Base-by-base conservation (phyloP, 2,797 vertebrate genomes). In the Enteromius paludinosus region DNA sequence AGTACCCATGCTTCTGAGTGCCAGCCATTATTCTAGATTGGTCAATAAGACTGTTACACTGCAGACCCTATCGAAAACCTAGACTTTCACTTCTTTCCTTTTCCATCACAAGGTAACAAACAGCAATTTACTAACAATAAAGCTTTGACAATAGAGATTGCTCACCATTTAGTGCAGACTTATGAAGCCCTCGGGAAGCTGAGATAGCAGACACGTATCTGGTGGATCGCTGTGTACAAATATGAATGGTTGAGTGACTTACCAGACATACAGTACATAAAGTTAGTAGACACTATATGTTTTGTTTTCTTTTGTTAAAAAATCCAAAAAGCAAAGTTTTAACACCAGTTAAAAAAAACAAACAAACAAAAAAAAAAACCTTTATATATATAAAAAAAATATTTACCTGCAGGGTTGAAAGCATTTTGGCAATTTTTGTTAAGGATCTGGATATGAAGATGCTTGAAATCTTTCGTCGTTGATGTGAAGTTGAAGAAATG, bases 341-440 rank as follows among this genome's bases (percentile, higher is more conserved):
- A n/a, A n/a, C n/a, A n/a, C n/a, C n/a, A n/a, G n/a, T n/a, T n/a
- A n/a, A n/a, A n/a, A n/a, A n/a, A n/a, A n/a, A n/a, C n/a, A n/a
- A n/a, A n/a, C n/a, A 76, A 81, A 23, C n/a, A 54, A 3, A 47
- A 47, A 17, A 11, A 9, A 6, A 7, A 9, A 41, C n/a, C n/a
- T n/a, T n/a, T 38, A 7, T 38, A 38, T 38, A 38, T 38, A 38
- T 38, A 35, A 35, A 1, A 35, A 0, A 41, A 41, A 41, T 43
- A 9, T 71, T 47, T 89, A 90, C 90, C 88, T 91, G 86, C 41
- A 94, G n/a, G 76, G 70, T 90, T 62, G 87, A 90, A 64, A 93
- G 89, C 94, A 95, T 95, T 71, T 66, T 64, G 87, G 84, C 71
- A 83, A 20, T 81, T 25, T 28, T 62, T 73, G 20, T n/a, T 83